phyloP scores from a whole-genome alignment of 1,140 invertebrate genomes.

The Lucilia cuprina region DNA sequence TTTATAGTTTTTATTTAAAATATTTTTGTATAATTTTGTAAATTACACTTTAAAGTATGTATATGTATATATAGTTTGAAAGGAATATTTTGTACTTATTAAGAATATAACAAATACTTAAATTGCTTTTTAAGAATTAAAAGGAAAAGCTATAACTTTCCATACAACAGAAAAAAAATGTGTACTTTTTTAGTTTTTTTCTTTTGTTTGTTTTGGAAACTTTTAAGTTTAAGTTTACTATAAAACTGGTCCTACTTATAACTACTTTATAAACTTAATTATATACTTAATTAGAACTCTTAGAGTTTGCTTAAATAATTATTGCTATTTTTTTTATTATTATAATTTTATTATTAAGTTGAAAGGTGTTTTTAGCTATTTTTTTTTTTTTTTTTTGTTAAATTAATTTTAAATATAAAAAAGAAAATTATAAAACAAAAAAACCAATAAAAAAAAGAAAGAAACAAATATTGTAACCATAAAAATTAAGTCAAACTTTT shows the following conservation, averaged over 20 bases:
- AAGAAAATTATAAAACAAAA: not conserved
- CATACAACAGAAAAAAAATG: too few relatives aligned
- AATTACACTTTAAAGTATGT: not conserved
- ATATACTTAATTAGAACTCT: not conserved
- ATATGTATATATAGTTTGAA: not conserved
- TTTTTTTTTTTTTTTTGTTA: too few relatives aligned
- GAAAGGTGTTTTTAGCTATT: not conserved
- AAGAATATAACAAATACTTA: not conserved
- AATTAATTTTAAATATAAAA: not conserved
- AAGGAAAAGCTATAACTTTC: too few relatives aligned
- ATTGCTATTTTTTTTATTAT: not conserved
- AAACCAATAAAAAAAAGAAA: not conserved
- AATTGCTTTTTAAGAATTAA: too few relatives aligned
- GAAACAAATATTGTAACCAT: not conserved
- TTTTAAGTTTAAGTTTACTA: too few relatives aligned
- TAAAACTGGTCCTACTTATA: too few relatives aligned
- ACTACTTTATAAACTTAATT: too few relatives aligned
- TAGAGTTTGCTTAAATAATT: not conserved
- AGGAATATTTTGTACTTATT: not conserved
- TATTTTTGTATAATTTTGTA: not conserved
- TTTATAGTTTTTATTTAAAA: not conserved
- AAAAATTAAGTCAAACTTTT: constrained; percentile 8
- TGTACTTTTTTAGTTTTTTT: too few relatives aligned
- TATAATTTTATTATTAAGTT: not conserved
- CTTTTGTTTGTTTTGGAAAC: too few relatives aligned